Evolutionary conservation across 2,888 invertebrate species (phyloP).

Genomic region (Pseudococcus viburni): DNA sequence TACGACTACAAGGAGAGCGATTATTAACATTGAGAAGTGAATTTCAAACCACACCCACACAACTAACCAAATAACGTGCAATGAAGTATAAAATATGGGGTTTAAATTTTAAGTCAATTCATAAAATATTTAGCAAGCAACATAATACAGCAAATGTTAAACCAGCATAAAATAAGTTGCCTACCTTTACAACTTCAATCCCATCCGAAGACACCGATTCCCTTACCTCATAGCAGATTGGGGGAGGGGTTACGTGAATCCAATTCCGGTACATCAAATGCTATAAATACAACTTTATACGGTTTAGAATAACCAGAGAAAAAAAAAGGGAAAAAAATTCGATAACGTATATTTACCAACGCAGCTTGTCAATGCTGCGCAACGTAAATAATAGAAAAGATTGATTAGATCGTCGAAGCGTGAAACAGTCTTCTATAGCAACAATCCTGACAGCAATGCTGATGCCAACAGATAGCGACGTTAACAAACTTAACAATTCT

Average conservation of each 20-base stretch:
- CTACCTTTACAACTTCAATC: too few relatives aligned
- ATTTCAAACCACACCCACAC: too few relatives aligned
- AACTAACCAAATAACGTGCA: too few relatives aligned
- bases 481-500: conserved; percentile 49
- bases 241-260: not conserved
- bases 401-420: conserved; percentile 43
- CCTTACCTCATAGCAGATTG: not conserved
- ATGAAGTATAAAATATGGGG: too few relatives aligned
- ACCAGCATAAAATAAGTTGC: too few relatives aligned
- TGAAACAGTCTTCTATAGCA: conserved; percentile 18
- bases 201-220: too few relatives aligned
- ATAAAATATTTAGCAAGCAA: too few relatives aligned
- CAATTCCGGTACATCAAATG: not conserved
- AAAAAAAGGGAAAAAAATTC: not conserved
- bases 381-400: conserved; percentile 47
- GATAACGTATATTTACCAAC: conserved; percentile 28
- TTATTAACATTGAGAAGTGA: too few relatives aligned
- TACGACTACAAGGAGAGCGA: too few relatives aligned
- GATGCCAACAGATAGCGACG: conserved; percentile 43
- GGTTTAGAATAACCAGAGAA: not conserved
- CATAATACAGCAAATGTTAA: too few relatives aligned
- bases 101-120: too few relatives aligned
- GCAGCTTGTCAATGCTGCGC: conserved; percentile 25
- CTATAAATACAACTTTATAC: not conserved
- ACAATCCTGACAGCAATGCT: conserved; percentile 51